Evolutionary conservation across 2,888 invertebrate genomes (phyloP), one percentile per base, ranked within the genome.

Genomic region (Neoscelio sp.): DNA sequence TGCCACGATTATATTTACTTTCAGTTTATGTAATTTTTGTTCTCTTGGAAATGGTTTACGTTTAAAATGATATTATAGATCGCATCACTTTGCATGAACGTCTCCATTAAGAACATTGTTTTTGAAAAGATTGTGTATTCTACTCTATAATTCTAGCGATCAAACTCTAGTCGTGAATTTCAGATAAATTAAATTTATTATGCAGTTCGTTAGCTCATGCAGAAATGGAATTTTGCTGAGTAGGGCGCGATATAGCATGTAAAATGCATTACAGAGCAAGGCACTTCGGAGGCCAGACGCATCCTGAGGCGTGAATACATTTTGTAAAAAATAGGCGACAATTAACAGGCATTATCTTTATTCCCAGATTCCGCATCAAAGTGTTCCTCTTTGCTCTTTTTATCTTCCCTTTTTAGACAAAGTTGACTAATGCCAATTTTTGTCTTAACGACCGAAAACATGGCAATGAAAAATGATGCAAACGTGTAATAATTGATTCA

Each of bases 291-390:
- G 74, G 50, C 65, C 67, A 42, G 15, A 42, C 40, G 20, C 56
- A 75, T 60, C 56, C 46, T 10, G 56, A 48, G 64, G 76, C 76
- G 54, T 76, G 76, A 76, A 68, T 68, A 62, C 48, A 8, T 76
- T 70, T 48, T 33, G 65, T 17, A 23, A 64, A 76, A 70, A 71
- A 56, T 68, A 56, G 58, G 58, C 44, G 65, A 77, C 56, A 64
- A 71, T 77, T 70, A 77, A 44, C 64, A 44, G 23, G 28, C 58
- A 48, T 71, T 77, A 62, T 70, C 46, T 75, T 75, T 42, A 65
- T 58, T 42, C 28, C 26, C 46, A 40, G 15, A 44, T 64, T 73
- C 54, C 64, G 62, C 38, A 12, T 48, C 20, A 12, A n/a, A 35
- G 30, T 15, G 26, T 46, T 68, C 17, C 30, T 13, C 54, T 40